Percentiles rank a stretch among this genome's conserved stretches.
These are phyloP conservation scores for Mus caroli DNA, from an alignment of 2,797 vertebrate species.

Conservation along the genomic window DNA sequence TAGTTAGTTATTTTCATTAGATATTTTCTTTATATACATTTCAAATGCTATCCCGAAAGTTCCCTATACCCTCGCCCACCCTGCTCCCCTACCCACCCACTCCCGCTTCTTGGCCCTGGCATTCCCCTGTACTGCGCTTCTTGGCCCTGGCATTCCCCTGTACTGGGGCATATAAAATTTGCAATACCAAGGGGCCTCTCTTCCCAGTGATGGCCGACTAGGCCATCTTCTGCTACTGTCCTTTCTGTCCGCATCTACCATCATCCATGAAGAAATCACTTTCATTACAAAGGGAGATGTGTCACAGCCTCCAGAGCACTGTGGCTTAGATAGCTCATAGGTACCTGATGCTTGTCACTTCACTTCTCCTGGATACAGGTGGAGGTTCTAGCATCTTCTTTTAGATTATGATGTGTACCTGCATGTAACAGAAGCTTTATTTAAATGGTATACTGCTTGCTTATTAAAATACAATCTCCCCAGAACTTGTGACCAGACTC, in stretches of 20 bases:
- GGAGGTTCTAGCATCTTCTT: neutral
- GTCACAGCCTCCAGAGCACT: neutral
- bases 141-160: too few species aligned
- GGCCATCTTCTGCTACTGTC: neutral
- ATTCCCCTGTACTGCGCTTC: too few species aligned
- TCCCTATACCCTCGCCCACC: too few species aligned
- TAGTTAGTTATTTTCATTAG: too few species aligned
- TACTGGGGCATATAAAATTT: too few species aligned
- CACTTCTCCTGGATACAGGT: neutral
- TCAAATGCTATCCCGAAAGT: too few species aligned
- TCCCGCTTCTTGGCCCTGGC: too few species aligned
- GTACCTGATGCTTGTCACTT: neutral
- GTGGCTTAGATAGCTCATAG: neutral
- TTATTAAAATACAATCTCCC: neutral
- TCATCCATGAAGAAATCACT: neutral
- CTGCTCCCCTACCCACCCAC: too few species aligned
- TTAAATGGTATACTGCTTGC: neutral
- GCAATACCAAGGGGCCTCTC: too few species aligned
- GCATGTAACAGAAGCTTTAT: neutral
- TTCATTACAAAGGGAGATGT: conserved; percentile 2
- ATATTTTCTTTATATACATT: too few species aligned
- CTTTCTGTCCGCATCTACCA: neutral
- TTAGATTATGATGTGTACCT: neutral
- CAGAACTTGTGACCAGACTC: neutral
- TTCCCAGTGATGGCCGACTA: too few species aligned